Evolutionary conservation across 1,140 invertebrate genomes (phyloP).

Genomic region (Neodiprion pinetum): DNA sequence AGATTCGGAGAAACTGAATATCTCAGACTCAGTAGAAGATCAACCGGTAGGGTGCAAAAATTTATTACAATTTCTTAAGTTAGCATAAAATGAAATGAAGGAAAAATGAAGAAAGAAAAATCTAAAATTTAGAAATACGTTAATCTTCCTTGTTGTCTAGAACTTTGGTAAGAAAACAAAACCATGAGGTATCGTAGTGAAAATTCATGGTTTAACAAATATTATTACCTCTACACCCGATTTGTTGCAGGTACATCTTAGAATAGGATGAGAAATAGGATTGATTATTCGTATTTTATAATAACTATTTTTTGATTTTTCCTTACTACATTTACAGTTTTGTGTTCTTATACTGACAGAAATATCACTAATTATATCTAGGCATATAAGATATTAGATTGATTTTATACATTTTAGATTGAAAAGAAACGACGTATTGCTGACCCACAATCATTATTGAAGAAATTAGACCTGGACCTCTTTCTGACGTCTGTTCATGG

Average conservation of each 20-base stretch:
- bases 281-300: background rate
- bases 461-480: constrained; percentile 43
- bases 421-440: constrained; percentile 35
- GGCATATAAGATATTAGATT: too few relatives aligned
- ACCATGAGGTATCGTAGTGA: too few relatives aligned
- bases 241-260: too few relatives aligned
- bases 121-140: too few relatives aligned
- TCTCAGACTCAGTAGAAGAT: constrained; percentile 28
- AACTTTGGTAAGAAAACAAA: too few relatives aligned
- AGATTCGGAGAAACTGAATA: constrained; percentile 28
- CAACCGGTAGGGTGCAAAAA: constrained; percentile 33
- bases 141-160: too few relatives aligned
- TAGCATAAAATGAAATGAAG: background rate
- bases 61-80: background rate
- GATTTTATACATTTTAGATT: background rate
- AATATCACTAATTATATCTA: too few relatives aligned
- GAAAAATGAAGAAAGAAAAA: background rate
- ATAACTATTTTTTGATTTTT: constrained; percentile 12
- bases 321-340: constrained; percentile 23
- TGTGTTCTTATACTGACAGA: too few relatives aligned
- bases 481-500: constrained; percentile 48
- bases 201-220: too few relatives aligned
- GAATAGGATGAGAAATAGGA: too few relatives aligned
- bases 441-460: constrained; percentile 42
- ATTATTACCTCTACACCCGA: too few relatives aligned